A percentile compares a stretch with the other conserved stretches of the same genome.
phyloP scores from a whole-genome alignment of 2,113 vertebrate genomes.

The Hippocampus zosterae region DNA sequence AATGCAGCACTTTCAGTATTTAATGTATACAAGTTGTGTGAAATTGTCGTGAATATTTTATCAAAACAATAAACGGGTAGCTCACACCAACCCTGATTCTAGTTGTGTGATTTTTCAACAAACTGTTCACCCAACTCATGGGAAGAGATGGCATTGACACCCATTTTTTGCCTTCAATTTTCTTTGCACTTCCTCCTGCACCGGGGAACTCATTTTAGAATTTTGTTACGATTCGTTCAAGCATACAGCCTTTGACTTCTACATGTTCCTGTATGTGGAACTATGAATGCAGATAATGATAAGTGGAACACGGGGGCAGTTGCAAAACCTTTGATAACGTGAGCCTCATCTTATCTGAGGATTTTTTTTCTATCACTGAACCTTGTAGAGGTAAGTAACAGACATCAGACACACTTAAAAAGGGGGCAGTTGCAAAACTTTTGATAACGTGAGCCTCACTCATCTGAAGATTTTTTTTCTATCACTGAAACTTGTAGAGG shows the following conservation, averaged over 20 bases:
- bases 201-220: background rate
- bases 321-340: background rate
- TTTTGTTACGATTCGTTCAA: background rate
- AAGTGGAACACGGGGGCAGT: background rate
- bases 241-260: background rate
- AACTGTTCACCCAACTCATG: constrained; percentile 1
- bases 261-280: too few species aligned
- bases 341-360: background rate
- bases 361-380: background rate
- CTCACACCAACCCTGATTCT: constrained; percentile 16
- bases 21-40: constrained; percentile 55
- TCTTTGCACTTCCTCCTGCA: background rate
- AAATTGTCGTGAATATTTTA: constrained; percentile 38
- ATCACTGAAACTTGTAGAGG: background rate
- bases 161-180: background rate
- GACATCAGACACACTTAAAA: too few species aligned
- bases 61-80: constrained; percentile 29
- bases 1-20: constrained; percentile 49
- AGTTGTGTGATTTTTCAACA: constrained; percentile 19
- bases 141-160: too few species aligned
- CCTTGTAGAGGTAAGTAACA: too few species aligned
- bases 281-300: background rate
- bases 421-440: background rate
- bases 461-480: too few species aligned
- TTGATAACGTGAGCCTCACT: background rate